phyloP scores from a whole-genome alignment of 2,888 invertebrate genomes.

The Noctua fimbriata region DNA sequence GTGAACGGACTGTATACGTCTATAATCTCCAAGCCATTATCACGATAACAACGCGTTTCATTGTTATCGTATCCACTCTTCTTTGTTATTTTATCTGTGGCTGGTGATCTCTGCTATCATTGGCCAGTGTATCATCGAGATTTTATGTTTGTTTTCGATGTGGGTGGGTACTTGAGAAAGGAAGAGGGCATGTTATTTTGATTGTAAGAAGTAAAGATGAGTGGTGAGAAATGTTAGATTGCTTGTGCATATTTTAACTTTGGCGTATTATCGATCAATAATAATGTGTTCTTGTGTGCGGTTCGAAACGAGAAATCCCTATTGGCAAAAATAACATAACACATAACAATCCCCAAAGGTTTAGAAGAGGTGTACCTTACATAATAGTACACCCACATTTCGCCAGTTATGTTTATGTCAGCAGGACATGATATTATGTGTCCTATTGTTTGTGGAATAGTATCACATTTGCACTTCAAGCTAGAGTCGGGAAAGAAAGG shows the following conservation, averaged over 20 bases:
- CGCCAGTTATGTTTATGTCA: too few relatives aligned
- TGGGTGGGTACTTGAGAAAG: slow-evolving; percentile 10
- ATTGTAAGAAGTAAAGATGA: slow-evolving; percentile 7
- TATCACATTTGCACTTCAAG: neutral
- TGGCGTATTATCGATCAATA: neutral
- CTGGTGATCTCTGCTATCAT: slow-evolving; percentile 39
- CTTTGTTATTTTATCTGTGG: slow-evolving; percentile 51
- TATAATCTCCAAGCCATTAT: slow-evolving; percentile 42
- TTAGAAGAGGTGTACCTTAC: too few relatives aligned
- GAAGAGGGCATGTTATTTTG: slow-evolving; percentile 20
- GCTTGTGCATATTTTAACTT: neutral
- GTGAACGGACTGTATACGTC: neutral
- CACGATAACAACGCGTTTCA: slow-evolving; percentile 51
- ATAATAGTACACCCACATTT: too few relatives aligned
- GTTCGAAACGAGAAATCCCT: neutral
- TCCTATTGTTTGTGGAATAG: neutral
- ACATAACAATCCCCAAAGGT: too few relatives aligned
- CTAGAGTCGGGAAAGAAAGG: too few relatives aligned
- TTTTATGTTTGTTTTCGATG: slow-evolving; percentile 45
- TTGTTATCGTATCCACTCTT: slow-evolving; percentile 33
- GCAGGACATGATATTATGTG: neutral
- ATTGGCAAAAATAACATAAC: neutral
- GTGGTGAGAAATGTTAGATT: neutral
- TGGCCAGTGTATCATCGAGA: slow-evolving; percentile 33
- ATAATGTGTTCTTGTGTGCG: neutral